Evolutionary conservation across 2,888 invertebrate species (phyloP).

Genomic region (Philhelius pedissequus): DNA sequence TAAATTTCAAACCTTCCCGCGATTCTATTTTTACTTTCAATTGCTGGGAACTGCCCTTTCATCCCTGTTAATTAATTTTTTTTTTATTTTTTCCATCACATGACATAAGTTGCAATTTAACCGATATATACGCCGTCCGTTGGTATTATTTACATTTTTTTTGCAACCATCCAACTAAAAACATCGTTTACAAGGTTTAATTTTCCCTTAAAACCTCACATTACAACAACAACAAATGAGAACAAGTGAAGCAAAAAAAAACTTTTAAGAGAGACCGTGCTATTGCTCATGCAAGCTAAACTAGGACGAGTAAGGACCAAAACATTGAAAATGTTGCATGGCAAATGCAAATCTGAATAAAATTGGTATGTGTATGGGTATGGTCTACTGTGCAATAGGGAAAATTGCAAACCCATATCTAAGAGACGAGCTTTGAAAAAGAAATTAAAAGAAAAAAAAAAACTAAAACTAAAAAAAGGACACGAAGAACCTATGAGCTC

Average conservation of each 20-base stretch:
- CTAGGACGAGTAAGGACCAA: slow-evolving; percentile 5
- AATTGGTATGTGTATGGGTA: not conserved
- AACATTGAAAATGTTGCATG: not conserved
- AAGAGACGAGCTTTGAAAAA: not conserved
- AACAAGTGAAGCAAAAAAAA: not conserved
- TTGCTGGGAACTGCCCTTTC: not conserved
- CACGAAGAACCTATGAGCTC: not conserved
- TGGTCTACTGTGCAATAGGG: not conserved
- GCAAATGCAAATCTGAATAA: not conserved
- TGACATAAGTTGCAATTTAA: not conserved
- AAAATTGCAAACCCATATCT: not conserved
- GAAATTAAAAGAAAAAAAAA: not conserved
- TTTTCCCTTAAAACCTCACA: not conserved
- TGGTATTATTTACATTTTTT: not conserved
- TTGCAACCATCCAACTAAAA: not conserved
- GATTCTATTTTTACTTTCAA: not conserved
- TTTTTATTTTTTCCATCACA: not conserved
- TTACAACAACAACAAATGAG: not conserved
- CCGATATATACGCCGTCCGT: not conserved
- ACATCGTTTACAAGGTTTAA: not conserved
- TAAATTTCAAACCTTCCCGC: no score
- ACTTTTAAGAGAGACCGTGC: not conserved
- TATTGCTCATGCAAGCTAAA: not conserved
- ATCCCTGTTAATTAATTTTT: not conserved
- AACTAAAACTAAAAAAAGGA: not conserved